Base-by-base conservation (phyloP, 2,113 vertebrate genomes). In the Lathamus discolor region DNA sequence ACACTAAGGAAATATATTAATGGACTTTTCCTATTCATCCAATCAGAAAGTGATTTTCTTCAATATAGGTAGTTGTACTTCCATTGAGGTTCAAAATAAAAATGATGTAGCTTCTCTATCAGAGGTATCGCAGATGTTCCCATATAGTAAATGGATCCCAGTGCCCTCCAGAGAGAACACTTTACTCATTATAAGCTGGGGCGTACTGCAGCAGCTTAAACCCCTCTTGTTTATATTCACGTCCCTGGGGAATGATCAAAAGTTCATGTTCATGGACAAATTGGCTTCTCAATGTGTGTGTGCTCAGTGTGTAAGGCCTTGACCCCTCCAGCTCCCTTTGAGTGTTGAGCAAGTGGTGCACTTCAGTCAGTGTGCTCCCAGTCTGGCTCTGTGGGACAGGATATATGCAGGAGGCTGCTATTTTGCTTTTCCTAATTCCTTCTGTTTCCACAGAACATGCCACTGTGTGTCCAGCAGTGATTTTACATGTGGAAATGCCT, bases 401-500 rank as follows among this genome's bases (percentile, higher is more conserved):
- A 25, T n/a, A 35, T 61, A 43, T 0, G 3, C 31, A 74, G 64
- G 10, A 84, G 49, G 23, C 24, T 48, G 28, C 25, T 41, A 0
- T 28, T 39, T 43, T 31, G 46, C 13, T 52, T 64, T 89, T 48
- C 8, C 39, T 2, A 25, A 0, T 68, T 55, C 15, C 20, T 52
- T 51, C 39, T 62, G 3, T 61, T 87, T 35, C 57, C 48, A 27
- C 27, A 52, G 52, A 68, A 82, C 4, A 13, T 13, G 13, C 11
- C 33, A 28, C 12, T 72, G 77, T 14, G 24, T 3, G 1, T 82
- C 75, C 35, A 55, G 37, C 55, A 48, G 33, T 19, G 41, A 61
- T 68, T n/a, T 13, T 52, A 1, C 6, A 4, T 0, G 0, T 9
- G n/a, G 61, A 44, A 80, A 63, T n/a, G 35, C 29, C 29, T 39